A percentile compares a stretch with the other conserved stretches of the same genome.
phyloP scores from a whole-genome alignment of 2,113 vertebrate genomes.

The Anseranas semipalmata region DNA sequence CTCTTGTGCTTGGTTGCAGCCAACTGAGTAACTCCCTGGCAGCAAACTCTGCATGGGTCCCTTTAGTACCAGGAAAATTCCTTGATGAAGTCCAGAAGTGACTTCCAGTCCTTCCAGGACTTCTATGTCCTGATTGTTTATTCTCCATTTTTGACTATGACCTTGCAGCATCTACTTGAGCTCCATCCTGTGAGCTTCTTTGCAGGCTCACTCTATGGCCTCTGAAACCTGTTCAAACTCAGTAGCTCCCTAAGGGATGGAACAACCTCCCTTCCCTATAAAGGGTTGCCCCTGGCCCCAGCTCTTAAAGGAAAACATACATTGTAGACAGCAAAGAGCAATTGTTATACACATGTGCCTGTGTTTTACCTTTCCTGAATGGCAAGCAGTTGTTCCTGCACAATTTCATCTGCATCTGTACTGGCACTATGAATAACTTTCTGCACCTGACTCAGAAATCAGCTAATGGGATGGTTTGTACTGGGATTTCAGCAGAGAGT shows the following conservation, averaged over 20 bases:
- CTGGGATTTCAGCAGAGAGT: not conserved
- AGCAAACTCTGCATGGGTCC: not conserved
- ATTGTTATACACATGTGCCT: rapidly evolving
- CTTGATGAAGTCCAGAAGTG: too few relatives aligned
- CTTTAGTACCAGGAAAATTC: not conserved
- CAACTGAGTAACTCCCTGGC: not conserved
- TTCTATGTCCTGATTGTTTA: not conserved
- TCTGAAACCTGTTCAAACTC: not conserved
- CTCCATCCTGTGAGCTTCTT: not conserved
- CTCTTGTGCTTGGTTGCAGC: not conserved
- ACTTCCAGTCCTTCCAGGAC: too few relatives aligned
- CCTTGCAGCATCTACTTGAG: not conserved
- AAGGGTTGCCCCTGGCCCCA: not conserved
- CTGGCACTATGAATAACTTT: not conserved
- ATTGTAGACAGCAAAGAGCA: not conserved
- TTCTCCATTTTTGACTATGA: not conserved
- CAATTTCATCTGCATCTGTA: not conserved
- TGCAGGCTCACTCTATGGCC: rapidly evolving
- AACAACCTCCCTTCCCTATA: not conserved
- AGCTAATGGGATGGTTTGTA: not conserved
- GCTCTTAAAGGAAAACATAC: not conserved
- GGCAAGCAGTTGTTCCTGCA: not conserved
- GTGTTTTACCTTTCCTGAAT: not conserved
- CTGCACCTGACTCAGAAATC: not conserved
- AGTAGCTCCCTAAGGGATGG: not conserved